Evolutionary conservation across 2,113 vertebrate species (phyloP).

Genomic region (Sorex fumeus): DNA sequence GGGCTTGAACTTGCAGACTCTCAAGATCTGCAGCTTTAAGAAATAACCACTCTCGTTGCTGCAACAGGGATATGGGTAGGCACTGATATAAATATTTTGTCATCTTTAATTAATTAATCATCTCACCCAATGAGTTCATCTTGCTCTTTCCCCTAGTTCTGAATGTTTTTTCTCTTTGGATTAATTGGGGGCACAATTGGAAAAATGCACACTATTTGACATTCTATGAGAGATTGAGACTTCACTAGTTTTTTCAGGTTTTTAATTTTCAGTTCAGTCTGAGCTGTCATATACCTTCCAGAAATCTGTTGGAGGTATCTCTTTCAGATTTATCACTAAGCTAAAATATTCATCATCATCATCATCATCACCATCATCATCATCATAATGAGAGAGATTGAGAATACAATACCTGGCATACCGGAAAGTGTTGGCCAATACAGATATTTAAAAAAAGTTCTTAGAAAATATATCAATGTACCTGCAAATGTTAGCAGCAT

Average conservation of each 20-base stretch:
- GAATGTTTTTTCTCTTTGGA: constrained; percentile 47
- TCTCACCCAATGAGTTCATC: constrained; percentile 21
- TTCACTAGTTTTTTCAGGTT: neutral
- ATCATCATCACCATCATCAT: no score
- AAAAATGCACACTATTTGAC: constrained; percentile 44
- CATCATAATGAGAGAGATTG: no score
- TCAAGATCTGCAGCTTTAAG: constrained; percentile 43
- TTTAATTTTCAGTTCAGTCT: constrained; percentile 24
- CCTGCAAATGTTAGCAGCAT: no score
- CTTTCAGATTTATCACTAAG: constrained; percentile 36
- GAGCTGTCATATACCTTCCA: neutral
- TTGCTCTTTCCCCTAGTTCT: constrained; percentile 68
- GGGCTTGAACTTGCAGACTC: neutral
- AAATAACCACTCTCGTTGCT: neutral
- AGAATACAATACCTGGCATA: no score
- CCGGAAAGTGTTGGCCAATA: no score
- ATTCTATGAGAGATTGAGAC: constrained; percentile 4
- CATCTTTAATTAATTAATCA: constrained; percentile 41
- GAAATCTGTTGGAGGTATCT: neutral
- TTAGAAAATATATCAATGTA: no score
- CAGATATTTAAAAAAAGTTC: no score
- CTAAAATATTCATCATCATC: neutral
- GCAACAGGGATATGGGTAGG: neutral
- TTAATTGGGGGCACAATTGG: constrained; percentile 59
- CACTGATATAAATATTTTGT: constrained; percentile 59